These are phyloP conservation scores for Corythornis vintsioides DNA, from an alignment of 2,113 vertebrate species.

Conservation along the genomic window DNA sequence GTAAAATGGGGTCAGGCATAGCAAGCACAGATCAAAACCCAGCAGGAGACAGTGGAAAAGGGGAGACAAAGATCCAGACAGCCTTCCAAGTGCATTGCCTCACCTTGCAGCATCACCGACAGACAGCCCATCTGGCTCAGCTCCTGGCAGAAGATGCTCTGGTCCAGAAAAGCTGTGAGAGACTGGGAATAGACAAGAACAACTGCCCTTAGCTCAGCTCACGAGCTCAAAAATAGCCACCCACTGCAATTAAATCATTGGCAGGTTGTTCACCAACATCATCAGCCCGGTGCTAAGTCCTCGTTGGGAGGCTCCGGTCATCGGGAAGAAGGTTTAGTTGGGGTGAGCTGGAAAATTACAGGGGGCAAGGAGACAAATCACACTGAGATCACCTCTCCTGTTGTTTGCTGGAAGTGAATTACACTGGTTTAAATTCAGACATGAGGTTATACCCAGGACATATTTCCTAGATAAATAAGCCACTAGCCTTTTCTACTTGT, in stretches of 20 bases:
- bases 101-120: not conserved
- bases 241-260: not conserved
- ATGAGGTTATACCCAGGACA: conserved; percentile 40
- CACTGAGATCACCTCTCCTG: not conserved
- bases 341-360: conserved; percentile 5
- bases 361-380: not conserved
- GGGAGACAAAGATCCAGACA: not conserved
- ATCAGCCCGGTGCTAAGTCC: not conserved
- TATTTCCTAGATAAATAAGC: conserved; percentile 50
- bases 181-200: not conserved
- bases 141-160: not conserved
- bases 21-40: not conserved
- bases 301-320: not conserved
- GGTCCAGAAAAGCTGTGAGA: not conserved
- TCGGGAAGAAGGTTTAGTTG: not conserved
- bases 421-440: conserved; percentile 5
- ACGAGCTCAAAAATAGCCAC: not conserved
- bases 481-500: conserved; percentile 25
- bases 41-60: not conserved
- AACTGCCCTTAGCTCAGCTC: not conserved
- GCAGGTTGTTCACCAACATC: not conserved
- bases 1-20: not conserved
- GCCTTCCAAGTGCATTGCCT: not conserved
- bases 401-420: not conserved
- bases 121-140: not conserved